These are phyloP conservation scores for Antheraea assamensis DNA, from an alignment of 2,888 invertebrate species.

Conservation along the genomic window DNA sequence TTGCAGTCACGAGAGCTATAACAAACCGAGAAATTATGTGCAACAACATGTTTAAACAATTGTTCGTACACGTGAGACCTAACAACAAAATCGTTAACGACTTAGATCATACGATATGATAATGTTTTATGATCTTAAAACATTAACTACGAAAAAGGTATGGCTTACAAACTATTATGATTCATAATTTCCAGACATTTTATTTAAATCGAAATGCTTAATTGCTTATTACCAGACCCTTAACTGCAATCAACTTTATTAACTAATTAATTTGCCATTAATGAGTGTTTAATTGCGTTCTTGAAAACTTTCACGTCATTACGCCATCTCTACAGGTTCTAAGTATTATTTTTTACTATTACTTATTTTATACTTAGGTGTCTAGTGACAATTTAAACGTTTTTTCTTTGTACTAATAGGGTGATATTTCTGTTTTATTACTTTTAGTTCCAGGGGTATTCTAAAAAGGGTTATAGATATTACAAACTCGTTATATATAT, in stretches of 20 bases:
- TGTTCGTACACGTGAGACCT: not conserved
- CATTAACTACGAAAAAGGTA: not conserved
- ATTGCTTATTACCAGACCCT: not conserved
- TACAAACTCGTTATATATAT: no score
- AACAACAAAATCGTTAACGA: not conserved
- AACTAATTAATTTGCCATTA: not conserved
- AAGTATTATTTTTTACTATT: no score
- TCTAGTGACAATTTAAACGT: no score
- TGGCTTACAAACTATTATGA: not conserved
- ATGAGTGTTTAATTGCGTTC: not conserved
- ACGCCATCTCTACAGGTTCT: not conserved
- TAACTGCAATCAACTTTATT: not conserved
- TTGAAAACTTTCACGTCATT: constrained; percentile 5
- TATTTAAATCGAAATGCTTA: not conserved
- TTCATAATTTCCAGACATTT: not conserved
- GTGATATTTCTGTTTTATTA: no score
- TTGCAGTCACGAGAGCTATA: not conserved
- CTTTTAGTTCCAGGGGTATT: no score
- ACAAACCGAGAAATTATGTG: not conserved
- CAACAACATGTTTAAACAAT: not conserved
- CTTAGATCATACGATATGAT: not conserved
- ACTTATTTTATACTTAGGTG: no score
- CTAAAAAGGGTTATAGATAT: no score
- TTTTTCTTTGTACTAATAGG: no score
- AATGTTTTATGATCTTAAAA: not conserved